These are phyloP conservation scores for Labeo catla DNA, from an alignment of 2,113 vertebrate species.

Conservation along the genomic window DNA sequence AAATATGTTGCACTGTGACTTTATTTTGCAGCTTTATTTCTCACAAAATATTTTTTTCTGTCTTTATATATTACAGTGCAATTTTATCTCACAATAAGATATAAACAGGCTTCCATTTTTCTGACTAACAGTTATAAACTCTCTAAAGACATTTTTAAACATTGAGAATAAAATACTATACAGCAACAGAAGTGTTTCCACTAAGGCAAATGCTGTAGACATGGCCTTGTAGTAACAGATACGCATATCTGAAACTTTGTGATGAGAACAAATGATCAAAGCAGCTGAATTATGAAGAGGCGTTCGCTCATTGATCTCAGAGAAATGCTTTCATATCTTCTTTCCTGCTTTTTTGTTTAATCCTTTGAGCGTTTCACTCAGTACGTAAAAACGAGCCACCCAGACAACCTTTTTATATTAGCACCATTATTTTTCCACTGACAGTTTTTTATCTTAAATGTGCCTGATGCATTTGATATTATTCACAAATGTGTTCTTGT, in stretches of 20 bases:
- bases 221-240: constrained; percentile 12
- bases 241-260: constrained; percentile 29
- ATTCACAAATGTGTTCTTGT: constrained; percentile 14
- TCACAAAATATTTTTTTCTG: background rate
- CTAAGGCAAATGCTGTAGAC: constrained; percentile 25
- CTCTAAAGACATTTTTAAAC: background rate
- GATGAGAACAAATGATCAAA: constrained; percentile 60
- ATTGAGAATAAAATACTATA: background rate
- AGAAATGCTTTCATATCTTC: constrained; percentile 29
- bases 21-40: background rate
- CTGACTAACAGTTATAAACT: background rate
- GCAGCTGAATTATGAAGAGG: constrained; percentile 44
- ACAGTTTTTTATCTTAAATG: constrained; percentile 30
- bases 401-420: constrained; percentile 5
- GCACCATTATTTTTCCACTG: background rate
- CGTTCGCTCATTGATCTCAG: constrained; percentile 40
- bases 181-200: background rate
- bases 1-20: background rate
- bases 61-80: background rate
- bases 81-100: background rate
- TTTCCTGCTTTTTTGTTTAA: constrained; percentile 43
- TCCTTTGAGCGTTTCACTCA: constrained; percentile 49
- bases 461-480: constrained; percentile 25
- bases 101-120: background rate
- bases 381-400: constrained; percentile 39